Evolutionary conservation across 2,797 vertebrate genomes (phyloP).

Genomic region (Rhinella marina): DNA sequence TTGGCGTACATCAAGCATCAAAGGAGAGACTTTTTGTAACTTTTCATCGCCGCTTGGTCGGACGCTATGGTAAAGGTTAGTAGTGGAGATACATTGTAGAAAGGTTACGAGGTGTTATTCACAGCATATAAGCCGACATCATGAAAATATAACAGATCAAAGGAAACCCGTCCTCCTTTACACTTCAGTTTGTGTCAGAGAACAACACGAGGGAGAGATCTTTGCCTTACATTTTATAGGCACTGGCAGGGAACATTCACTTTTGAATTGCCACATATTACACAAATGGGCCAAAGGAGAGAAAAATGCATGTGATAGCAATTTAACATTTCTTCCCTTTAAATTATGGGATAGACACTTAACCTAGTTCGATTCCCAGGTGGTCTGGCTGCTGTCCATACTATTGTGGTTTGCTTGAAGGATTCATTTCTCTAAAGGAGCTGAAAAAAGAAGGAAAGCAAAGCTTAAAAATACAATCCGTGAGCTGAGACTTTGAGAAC

Average conservation of each 20-base stretch:
- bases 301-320: conserved; percentile 63
- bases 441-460: conserved; percentile 45
- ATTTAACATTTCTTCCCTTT: conserved; percentile 60
- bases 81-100: conserved; percentile 9
- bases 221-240: conserved; percentile 62
- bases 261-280: conserved; percentile 63
- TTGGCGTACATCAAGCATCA: conserved; percentile 25
- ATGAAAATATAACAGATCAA: conserved; percentile 45
- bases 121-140: conserved; percentile 38
- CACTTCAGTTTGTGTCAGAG: conserved; percentile 44
- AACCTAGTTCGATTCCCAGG: conserved; percentile 63
- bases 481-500: conserved; percentile 21
- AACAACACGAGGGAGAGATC: conserved; percentile 51
- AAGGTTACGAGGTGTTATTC: conserved; percentile 55
- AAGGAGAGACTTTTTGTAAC: conserved; percentile 32
- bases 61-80: conserved; percentile 51
- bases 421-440: conserved; percentile 57
- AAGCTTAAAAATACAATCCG: conserved; percentile 57
- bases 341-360: conserved; percentile 64
- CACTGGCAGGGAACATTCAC: conserved; percentile 50
- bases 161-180: conserved; percentile 34
- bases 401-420: conserved; percentile 61
- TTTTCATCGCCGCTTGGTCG: conserved; percentile 22
- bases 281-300: conserved; percentile 62
- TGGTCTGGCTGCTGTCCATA: conserved; percentile 59